These are phyloP conservation scores for Pluvialis apricaria DNA, from an alignment of 2,113 vertebrate genomes.

Conservation along the genomic window DNA sequence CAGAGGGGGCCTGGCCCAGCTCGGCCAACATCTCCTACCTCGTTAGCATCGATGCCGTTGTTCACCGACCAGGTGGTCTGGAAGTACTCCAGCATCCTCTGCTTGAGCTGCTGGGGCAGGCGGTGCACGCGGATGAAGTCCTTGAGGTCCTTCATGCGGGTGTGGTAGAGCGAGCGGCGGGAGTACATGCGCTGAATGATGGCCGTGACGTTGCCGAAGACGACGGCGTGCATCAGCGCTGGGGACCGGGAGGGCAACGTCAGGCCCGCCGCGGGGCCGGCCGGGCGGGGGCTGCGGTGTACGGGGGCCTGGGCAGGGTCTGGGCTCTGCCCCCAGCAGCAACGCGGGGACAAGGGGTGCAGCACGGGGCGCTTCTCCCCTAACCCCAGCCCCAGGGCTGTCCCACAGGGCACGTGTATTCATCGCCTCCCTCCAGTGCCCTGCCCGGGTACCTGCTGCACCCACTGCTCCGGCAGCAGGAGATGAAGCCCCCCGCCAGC, in stretches of 20 bases:
- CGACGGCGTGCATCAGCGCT: slow-evolving; percentile 97
- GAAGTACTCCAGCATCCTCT: slow-evolving; percentile 95
- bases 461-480: rapidly evolving
- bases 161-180: slow-evolving; percentile 94
- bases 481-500: background rate
- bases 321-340: background rate
- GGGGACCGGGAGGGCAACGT: background rate
- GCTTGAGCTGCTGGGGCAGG: slow-evolving; percentile 93
- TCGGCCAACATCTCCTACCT: slow-evolving; percentile 69
- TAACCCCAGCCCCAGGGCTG: background rate
- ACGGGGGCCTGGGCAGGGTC: background rate
- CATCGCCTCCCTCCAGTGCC: background rate
- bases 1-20: rapidly evolving
- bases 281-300: too few relatives aligned
- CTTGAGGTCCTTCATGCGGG: slow-evolving; percentile 95
- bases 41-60: slow-evolving; percentile 93
- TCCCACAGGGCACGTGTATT: rapidly evolving
- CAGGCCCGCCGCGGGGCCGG: rapidly evolving
- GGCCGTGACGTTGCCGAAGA: slow-evolving; percentile 96
- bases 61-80: slow-evolving; percentile 98
- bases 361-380: background rate
- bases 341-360: rapidly evolving
- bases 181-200: slow-evolving; percentile 99
- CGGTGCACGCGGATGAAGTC: slow-evolving; percentile 94
- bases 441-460: background rate